phyloP scores from a whole-genome alignment of 2,113 vertebrate species.

The Taxidea taxus region DNA sequence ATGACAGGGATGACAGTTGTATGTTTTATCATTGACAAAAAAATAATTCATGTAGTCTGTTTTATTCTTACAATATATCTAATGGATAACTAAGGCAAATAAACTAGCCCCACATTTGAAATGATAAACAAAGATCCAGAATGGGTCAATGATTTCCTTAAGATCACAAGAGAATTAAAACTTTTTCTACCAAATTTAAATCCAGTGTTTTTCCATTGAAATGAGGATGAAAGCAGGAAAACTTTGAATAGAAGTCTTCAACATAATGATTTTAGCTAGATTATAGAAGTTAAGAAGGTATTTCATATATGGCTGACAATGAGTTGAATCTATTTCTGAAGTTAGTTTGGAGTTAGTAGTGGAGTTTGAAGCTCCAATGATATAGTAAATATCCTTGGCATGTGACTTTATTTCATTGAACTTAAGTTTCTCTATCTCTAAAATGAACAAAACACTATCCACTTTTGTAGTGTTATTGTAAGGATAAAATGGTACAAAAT shows the following conservation, averaged over 20 bases:
- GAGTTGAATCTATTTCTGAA: not conserved
- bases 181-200: not conserved
- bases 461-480: not conserved
- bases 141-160: not conserved
- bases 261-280: not conserved
- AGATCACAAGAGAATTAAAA: not conserved
- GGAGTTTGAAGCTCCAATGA: not conserved
- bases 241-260: not conserved
- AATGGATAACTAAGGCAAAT: not conserved
- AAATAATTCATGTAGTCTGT: not conserved
- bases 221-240: not conserved
- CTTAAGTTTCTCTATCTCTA: not conserved
- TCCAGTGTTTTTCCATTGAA: not conserved
- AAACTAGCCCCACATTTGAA: not conserved
- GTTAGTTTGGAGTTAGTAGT: not conserved
- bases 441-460: not conserved
- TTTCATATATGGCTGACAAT: not conserved
- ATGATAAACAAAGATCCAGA: not conserved
- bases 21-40: not conserved
- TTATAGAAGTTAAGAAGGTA: not conserved
- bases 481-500: not conserved
- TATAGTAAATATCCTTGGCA: not conserved
- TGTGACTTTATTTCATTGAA: not conserved
- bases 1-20: not conserved
- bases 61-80: not conserved